phyloP scores from a whole-genome alignment of 2,797 vertebrate species.

The Oceanodroma leucorhoa region DNA sequence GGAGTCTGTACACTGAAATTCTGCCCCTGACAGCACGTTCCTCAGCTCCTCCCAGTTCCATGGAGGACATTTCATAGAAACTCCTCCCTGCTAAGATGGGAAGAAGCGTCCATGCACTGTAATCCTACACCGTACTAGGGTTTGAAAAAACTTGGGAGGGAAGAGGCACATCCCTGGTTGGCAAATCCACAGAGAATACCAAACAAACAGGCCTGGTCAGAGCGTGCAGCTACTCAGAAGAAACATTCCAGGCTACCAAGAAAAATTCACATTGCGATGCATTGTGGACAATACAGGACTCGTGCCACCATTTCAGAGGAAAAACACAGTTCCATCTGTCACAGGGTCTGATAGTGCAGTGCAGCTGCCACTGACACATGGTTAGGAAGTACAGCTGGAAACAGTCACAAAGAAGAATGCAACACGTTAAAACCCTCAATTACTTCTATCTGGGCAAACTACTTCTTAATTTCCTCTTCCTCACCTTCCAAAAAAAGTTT shows the following conservation, averaged over 20 bases:
- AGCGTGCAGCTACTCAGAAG: neutral
- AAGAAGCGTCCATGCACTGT: slow-evolving; percentile 2
- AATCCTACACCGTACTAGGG: neutral
- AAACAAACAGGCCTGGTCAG: slow-evolving; percentile 5
- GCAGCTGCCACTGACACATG: slow-evolving; percentile 48
- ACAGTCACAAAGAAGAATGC: slow-evolving; percentile 8
- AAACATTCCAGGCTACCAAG: slow-evolving; percentile 12
- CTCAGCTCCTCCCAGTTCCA: neutral
- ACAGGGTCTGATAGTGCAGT: neutral
- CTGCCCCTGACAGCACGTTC: neutral
- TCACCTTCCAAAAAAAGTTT: neutral
- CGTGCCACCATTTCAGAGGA: slow-evolving; percentile 16
- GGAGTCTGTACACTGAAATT: neutral
- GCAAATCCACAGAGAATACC: neutral
- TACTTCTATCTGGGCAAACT: neutral
- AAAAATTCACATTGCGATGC: neutral
- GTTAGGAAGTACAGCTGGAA: slow-evolving; percentile 32
- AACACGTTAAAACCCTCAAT: neutral
- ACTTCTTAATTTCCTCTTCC: neutral
- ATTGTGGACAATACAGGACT: neutral
- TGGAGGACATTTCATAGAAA: neutral
- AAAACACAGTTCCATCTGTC: slow-evolving; percentile 59
- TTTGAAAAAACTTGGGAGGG: neutral
- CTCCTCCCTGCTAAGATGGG: neutral
- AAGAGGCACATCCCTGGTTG: neutral